phyloP scores from a whole-genome alignment of 1,140 invertebrate genomes.

The Polypedilum pembai region DNA sequence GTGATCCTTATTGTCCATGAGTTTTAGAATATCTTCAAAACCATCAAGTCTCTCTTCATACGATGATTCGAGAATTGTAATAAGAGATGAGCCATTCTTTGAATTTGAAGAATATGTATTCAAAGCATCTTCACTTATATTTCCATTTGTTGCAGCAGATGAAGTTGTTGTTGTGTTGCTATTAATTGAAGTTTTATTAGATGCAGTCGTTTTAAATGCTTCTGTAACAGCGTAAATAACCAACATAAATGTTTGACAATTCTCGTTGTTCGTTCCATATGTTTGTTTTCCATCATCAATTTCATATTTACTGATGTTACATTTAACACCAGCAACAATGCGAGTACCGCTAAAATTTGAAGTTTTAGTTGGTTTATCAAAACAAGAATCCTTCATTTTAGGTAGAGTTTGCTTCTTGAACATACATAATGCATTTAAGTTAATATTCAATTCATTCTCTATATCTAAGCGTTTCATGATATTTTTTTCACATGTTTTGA shows the following conservation, averaged over 20 bases:
- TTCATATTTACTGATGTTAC: background rate
- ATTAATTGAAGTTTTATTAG: background rate
- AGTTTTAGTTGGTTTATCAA: background rate
- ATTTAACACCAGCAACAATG: background rate
- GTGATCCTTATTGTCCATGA: background rate
- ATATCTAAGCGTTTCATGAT: background rate
- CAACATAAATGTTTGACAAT: background rate
- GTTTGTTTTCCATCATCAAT: background rate
- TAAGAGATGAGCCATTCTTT: background rate
- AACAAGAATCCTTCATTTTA: background rate
- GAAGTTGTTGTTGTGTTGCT: background rate
- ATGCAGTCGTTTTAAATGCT: background rate
- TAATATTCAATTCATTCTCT: background rate
- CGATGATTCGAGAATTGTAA: background rate
- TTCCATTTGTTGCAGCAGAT: background rate
- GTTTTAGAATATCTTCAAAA: slow-evolving; percentile 3
- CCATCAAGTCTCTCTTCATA: background rate
- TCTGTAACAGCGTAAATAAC: background rate
- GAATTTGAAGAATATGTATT: background rate
- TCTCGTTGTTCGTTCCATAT: background rate
- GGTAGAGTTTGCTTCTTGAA: background rate
- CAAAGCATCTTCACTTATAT: background rate
- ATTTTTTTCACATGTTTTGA: slow-evolving; percentile 14
- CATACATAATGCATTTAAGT: background rate
- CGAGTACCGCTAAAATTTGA: background rate